phyloP scores from a whole-genome alignment of 2,113 vertebrate species.

The Arvicanthis niloticus region DNA sequence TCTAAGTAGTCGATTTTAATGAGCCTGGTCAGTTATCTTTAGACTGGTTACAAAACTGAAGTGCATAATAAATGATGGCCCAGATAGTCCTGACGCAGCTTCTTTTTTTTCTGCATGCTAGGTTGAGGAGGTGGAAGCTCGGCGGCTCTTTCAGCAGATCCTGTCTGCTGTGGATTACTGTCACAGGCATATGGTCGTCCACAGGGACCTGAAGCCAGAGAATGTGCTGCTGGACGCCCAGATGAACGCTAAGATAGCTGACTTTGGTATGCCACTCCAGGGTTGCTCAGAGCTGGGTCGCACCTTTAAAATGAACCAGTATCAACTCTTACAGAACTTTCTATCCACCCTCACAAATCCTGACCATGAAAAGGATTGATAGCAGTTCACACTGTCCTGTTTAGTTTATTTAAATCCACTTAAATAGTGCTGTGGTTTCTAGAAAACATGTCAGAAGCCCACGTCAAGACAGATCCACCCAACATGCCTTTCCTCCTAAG shows the following conservation, averaged over 20 bases:
- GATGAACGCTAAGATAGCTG: conserved; percentile 99
- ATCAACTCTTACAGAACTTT: neutral
- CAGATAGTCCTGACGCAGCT: conserved; percentile 10
- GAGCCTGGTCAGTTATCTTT: conserved; percentile 36
- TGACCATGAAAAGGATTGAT: neutral
- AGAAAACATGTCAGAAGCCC: neutral
- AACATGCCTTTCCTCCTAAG: conserved; percentile 27
- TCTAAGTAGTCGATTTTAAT: conserved; percentile 21
- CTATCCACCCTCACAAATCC: neutral
- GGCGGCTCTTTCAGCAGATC: conserved; percentile 99
- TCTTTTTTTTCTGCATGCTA: conserved; percentile 72
- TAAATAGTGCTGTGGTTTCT: neutral
- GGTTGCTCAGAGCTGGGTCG: conserved; percentile 66
- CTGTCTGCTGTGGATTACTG: conserved; percentile 99
- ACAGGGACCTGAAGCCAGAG: conserved; percentile 99
- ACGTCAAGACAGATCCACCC: neutral
- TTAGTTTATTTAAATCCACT: conserved; percentile 29
- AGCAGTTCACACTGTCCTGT: neutral
- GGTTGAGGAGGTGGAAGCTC: conserved; percentile 97
- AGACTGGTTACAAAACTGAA: conserved; percentile 33
- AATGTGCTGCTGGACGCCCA: conserved; percentile 97
- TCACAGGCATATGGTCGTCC: conserved; percentile 99
- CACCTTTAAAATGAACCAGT: neutral
- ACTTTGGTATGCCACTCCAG: conserved; percentile 93
- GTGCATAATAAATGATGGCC: neutral